Base-by-base conservation (phyloP, 2,113 vertebrate species). In the Corythornis madagascariensis region DNA sequence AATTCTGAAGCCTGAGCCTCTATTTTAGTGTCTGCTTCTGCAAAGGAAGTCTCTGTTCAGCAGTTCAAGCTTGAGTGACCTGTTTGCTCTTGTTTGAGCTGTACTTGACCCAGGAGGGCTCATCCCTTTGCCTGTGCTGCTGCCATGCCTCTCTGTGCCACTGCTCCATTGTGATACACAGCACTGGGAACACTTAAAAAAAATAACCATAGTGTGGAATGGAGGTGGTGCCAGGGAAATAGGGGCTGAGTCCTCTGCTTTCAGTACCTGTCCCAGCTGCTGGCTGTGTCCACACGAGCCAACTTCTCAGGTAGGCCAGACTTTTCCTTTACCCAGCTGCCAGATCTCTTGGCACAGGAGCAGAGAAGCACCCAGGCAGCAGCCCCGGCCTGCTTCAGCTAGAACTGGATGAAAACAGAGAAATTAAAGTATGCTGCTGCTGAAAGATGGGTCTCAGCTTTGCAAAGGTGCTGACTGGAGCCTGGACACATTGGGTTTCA, bases 351-450 rank as follows among this genome's bases (percentile, higher is more conserved):
- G 97, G 98, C 86, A 97, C 96, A 2, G 96, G 88, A 3, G 67
- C 93, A n/a, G 96, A 89, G 75, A 94, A 96, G 65, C 63, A 94
- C 5, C 59, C 96, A 2, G 64, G 97, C 74, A 83, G 96, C 76
- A 84, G 92, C 38, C 59, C 96, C 63, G 90, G 96, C 79, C 90
- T 98, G 4, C 83, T 98, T 18, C 98, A 99, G 89, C 98, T 99
- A 17, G 98, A 98, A 4, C 95, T 99, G 96, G 99, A 99, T 86
- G 98, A 98, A 12, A 98, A 98, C 86, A 97, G 98, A 38, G 97
- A 98, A 48, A 98, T 99, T 85, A 97, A 98, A 89, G 97, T 99
- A 66, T 98, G 98, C 92, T 98, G 93, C 55, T 99, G 96, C 92
- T 99, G 74, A 98, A 26, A 81, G 74, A 63, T 52, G 83, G 31